Conservation (phyloP, 2,888 invertebrate species). For the Pristionchus japonicus region DNA sequence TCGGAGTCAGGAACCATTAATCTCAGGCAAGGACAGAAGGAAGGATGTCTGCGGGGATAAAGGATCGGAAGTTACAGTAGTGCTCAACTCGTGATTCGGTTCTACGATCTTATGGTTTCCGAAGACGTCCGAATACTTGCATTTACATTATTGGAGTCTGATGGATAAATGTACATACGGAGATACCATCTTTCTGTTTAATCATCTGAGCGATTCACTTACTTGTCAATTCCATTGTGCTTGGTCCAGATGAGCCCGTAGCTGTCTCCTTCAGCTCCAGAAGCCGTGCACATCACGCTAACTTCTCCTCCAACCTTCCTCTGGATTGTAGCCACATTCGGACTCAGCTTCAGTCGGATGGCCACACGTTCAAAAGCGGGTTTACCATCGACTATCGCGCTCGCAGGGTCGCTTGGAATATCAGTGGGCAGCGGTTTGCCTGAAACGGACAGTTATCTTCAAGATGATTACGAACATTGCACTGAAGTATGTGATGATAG, state of each 20-base stretch:
- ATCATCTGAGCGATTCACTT: background rate
- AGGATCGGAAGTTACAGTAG: background rate
- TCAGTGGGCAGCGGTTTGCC: background rate
- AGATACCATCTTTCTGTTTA: background rate
- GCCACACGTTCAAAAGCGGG: no score
- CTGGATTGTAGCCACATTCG: constrained; percentile 56
- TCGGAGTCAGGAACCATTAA: constrained; percentile 38
- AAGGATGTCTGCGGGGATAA: background rate
- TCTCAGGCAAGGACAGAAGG: constrained; percentile 19
- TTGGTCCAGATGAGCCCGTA: constrained; percentile 60
- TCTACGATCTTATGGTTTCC: background rate
- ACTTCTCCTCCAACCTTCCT: constrained; percentile 59
- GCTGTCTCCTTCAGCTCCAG: constrained; percentile 49
- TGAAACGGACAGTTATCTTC: no score
- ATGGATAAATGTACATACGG: no score
- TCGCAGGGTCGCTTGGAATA: no score
- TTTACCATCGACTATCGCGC: no score
- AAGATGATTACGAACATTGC: no score
- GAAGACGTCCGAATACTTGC: no score
- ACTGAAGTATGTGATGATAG: no score
- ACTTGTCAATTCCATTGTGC: constrained; percentile 58
- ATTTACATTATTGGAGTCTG: no score
- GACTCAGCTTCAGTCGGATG: constrained; percentile 51
- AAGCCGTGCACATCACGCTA: constrained; percentile 55
- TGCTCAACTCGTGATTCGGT: background rate